Conservation (phyloP, 2,888 invertebrate genomes). For the Lepidochrysops patricia region DNA sequence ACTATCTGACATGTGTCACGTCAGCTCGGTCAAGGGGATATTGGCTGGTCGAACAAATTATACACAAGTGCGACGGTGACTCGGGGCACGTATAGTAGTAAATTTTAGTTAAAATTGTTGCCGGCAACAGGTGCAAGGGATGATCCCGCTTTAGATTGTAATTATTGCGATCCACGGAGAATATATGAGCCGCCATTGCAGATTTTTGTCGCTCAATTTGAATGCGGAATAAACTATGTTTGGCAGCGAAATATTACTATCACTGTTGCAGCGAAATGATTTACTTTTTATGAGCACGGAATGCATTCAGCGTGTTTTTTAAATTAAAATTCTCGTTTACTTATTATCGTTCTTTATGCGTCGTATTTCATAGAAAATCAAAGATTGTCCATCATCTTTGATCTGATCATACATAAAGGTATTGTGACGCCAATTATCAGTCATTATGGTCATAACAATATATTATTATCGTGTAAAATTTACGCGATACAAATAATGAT, state of each 20-base stretch:
- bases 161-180: conserved; percentile 48
- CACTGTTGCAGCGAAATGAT: background rate
- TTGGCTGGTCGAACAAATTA: conserved; percentile 60
- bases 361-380: too few species aligned
- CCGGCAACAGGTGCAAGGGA: conserved; percentile 65
- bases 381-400: too few species aligned
- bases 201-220: conserved; percentile 12
- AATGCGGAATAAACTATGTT: background rate
- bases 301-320: background rate
- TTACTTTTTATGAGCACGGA: conserved; percentile 13
- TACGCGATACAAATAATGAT: background rate
- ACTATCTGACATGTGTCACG: conserved; percentile 18
- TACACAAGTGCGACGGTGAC: conserved; percentile 52
- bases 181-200: conserved; percentile 22
- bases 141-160: conserved; percentile 55
- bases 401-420: too few species aligned
- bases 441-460: too few species aligned
- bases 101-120: conserved; percentile 65
- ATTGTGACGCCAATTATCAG: too few species aligned
- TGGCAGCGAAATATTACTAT: background rate
- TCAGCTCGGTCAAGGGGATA: conserved; percentile 32
- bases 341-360: too few species aligned
- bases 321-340: background rate
- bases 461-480: too few species aligned
- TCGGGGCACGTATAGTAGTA: conserved; percentile 62